Conservation (phyloP, 2,113 vertebrate genomes). For the Mixornis gularis region DNA sequence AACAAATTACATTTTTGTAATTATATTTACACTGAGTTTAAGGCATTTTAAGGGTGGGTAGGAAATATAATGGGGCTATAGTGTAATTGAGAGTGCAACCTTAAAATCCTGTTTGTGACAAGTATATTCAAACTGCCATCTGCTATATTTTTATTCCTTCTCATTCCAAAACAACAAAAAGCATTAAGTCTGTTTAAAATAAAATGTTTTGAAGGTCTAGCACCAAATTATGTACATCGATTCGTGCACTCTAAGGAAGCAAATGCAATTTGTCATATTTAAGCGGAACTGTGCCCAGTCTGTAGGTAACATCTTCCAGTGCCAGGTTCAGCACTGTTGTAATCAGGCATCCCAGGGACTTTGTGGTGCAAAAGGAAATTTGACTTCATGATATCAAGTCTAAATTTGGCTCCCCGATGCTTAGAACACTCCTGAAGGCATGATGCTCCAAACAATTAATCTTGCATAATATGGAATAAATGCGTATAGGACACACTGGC, state of each 20-base stretch:
- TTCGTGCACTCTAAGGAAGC: neutral
- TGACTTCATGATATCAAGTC: constrained; percentile 21
- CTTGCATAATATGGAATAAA: constrained; percentile 8
- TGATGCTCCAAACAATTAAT: constrained; percentile 23
- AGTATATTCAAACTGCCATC: constrained; percentile 31
- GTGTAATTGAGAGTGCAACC: constrained; percentile 8
- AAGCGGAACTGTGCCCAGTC: constrained; percentile 32
- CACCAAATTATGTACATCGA: neutral
- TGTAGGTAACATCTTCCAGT: constrained; percentile 31
- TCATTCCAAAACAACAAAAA: constrained; percentile 9
- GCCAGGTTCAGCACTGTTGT: constrained; percentile 41
- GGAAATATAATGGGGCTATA: neutral
- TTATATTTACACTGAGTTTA: constrained; percentile 28
- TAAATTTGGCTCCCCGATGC: constrained; percentile 29
- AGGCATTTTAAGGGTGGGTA: neutral
- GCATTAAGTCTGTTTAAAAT: neutral
- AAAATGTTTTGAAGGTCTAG: constrained; percentile 9
- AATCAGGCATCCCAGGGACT: constrained; percentile 26
- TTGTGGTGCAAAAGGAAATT: constrained; percentile 39
- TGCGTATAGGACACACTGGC: neutral
- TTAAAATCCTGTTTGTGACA: constrained; percentile 43
- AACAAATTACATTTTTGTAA: constrained; percentile 37
- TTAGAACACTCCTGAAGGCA: constrained; percentile 26
- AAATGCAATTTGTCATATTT: constrained; percentile 46
- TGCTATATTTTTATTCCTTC: constrained; percentile 25